A percentile compares a stretch with the other conserved stretches of the same genome.
Evolutionary conservation across 2,888 invertebrate genomes (phyloP).

Genomic region (Archips xylosteana): DNA sequence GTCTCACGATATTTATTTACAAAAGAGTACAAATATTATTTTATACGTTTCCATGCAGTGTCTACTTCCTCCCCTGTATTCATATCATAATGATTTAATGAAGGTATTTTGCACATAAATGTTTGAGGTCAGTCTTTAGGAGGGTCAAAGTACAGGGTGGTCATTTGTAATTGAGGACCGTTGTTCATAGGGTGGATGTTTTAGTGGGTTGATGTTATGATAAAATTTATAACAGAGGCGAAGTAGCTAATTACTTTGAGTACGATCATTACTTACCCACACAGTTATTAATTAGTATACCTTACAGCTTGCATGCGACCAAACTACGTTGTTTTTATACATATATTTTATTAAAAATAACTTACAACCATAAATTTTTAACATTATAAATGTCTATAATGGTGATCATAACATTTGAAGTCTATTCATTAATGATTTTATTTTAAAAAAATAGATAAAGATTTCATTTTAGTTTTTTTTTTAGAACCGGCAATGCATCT

Average conservation of each 20-base stretch:
- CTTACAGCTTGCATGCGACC: background rate
- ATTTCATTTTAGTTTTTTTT: no score
- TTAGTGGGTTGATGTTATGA: background rate
- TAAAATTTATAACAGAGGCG: background rate
- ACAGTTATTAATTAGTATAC: background rate
- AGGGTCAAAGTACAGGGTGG: constrained; percentile 14
- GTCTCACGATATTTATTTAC: no score
- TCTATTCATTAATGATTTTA: no score
- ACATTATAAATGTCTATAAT: no score
- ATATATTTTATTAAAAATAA: no score
- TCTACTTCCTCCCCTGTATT: background rate
- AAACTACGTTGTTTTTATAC: no score
- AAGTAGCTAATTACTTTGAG: background rate
- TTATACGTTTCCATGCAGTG: background rate
- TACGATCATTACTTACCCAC: background rate
- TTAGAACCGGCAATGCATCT: no score
- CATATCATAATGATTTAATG: constrained; percentile 4
- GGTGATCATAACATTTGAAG: no score
- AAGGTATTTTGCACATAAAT: constrained; percentile 18
- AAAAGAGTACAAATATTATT: no score
- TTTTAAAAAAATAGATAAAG: no score
- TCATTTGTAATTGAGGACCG: background rate
- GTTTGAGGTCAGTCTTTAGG: background rate
- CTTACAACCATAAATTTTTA: no score
- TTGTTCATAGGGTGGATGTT: constrained; percentile 2